Evolutionary conservation across 2,888 invertebrate species (phyloP), one percentile per base, ranked within the genome.

Genomic region (Molorchus minor): DNA sequence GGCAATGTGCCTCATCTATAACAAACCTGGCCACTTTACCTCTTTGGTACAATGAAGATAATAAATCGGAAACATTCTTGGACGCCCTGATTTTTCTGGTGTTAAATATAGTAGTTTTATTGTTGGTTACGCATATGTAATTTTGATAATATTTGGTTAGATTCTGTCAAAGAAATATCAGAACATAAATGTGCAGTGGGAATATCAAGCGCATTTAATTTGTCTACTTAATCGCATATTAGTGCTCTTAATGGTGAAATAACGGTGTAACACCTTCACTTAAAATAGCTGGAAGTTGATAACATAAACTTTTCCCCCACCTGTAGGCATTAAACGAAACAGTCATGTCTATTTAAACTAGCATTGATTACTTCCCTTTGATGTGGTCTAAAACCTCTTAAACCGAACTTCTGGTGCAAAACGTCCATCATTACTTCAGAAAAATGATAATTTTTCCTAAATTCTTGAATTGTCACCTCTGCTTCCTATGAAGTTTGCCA

Each of bases 311-410:
- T 96, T 96, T 45, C 97, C 97, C n/a, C 96, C 96, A 7, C 96
- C 98, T 8, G 98, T 99, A 0, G 98, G 98, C 98, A 99, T 99
- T 3, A 99, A 85, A 99, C 91, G 77, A 99, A 98, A 75, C 94
- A 93, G 78, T 99, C 98, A 75, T 92, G 84, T 1, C 90, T 89
- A 8, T 92, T 80, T 52, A 98, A 77, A 4, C 93, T 91, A 0
- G 98, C 96, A 80, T 97, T 97, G 71, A 98, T 94, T 3, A 94
- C 94, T 81, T 96, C 94, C 65, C 94, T 82, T 79, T 99, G 99
- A 79, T 96, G 96, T 10, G 94, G 93, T 0, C 99, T 87, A 96
- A 98, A 20, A 86, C 85, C 76, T 49, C 90, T 88, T 51, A 98
- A 83, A 29, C 98, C 98, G 81, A 98, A 98, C 74, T 87, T 90